Base-by-base conservation (phyloP, 2,888 invertebrate genomes). In the Apotomis capreana region DNA sequence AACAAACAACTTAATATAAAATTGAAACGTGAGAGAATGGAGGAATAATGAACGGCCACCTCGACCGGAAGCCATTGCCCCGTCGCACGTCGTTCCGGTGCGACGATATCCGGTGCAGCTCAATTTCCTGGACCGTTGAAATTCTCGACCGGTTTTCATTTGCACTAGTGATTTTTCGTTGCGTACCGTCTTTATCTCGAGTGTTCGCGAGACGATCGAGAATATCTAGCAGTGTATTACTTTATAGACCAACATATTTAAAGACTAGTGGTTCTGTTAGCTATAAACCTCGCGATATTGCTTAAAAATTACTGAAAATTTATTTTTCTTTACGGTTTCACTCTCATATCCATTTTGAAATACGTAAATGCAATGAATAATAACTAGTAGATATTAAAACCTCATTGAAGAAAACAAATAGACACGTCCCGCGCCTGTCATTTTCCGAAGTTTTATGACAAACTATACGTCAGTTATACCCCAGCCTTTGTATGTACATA, bases 71-170 rank as follows among this genome's bases (percentile, higher is more conserved):
- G 88, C 85, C 87, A 86, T 88, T 86, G 83, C 89, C 85, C 84
- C 86, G 87, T 88, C 88, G 87, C 89, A 88, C 87, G 88, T 86
- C 87, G 88, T 85, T 85, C 90, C 91, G 88, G 88, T 89, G 88
- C 87, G 89, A 88, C 90, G 90, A 91, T 91, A 91, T 92, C 92
- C 92, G 91, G 88, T 88, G 90, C 88, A 89, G 88, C 88, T 88
- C 91, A 91, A 92, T 92, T 92, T 92, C 92, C 92, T 86, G 89
- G 76, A 80, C 85, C 83, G 85, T 87, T 84, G 86, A 87, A 89
- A 84, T 84, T 85, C 83, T 83, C 84, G 80, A 82, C 75, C 84
- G 83, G 83, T 86, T 88, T 89, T 89, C 89, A 87, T 88, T 89
- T 87, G 84, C 83, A 81, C 82, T 79, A 81, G 81, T 84, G 84